phyloP scores from a whole-genome alignment of 2,888 invertebrate species.

The Dicyrtoma fusca region DNA sequence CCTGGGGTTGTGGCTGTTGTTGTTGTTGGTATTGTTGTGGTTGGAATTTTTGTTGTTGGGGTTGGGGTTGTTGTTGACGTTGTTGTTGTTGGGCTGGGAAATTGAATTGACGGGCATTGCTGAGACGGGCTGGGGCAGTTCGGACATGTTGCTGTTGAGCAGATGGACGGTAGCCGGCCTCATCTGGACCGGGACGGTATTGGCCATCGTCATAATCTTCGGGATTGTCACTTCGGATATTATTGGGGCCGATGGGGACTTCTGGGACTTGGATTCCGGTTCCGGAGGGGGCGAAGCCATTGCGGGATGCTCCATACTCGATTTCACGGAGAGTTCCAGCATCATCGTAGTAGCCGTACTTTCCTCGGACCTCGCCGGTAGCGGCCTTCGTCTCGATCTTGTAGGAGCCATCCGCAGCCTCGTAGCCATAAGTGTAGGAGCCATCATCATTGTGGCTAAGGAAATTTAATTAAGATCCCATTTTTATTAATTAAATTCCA shows the following conservation, averaged over 20 bases:
- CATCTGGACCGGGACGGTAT: slow-evolving; percentile 39
- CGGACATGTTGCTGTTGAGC: slow-evolving; percentile 1
- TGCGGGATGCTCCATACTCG: slow-evolving; percentile 80
- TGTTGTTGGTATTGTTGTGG: slow-evolving; percentile 58
- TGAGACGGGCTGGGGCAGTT: slow-evolving; percentile 12
- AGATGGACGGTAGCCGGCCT: slow-evolving; percentile 28
- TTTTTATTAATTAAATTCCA: too few relatives aligned
- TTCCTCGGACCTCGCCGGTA: slow-evolving; percentile 81
- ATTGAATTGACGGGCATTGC: slow-evolving; percentile 8
- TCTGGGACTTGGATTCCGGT: slow-evolving; percentile 68
- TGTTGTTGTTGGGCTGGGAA: slow-evolving; percentile 61
- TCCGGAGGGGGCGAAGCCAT: slow-evolving; percentile 81
- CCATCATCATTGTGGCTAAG: slow-evolving; percentile 57
- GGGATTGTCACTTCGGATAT: slow-evolving; percentile 13
- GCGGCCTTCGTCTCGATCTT: slow-evolving; percentile 86
- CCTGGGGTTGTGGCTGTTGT: slow-evolving; percentile 59
- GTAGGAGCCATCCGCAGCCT: slow-evolving; percentile 82
- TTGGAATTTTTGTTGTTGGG: slow-evolving; percentile 56
- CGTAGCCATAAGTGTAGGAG: slow-evolving; percentile 85
- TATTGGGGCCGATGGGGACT: neutral
- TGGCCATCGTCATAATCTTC: slow-evolving; percentile 40
- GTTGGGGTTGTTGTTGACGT: slow-evolving; percentile 58
- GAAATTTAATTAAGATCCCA: neutral
- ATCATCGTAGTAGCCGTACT: slow-evolving; percentile 86
- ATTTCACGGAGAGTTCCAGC: slow-evolving; percentile 77